Base-by-base conservation (phyloP, 1,140 invertebrate genomes). In the Xylocopa sonorina region DNA sequence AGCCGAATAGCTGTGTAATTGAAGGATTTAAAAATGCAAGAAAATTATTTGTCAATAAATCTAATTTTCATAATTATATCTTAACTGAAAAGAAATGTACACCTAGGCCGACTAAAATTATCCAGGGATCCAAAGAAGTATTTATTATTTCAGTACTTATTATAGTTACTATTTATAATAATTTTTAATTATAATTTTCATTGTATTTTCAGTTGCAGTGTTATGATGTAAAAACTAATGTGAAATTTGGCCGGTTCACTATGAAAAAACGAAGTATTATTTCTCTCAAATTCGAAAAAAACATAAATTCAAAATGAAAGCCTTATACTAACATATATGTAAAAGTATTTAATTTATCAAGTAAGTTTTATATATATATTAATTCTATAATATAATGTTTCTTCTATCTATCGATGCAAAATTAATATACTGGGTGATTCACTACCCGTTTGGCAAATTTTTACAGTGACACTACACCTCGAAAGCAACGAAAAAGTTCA, bases 201-300 rank as follows among this genome's bases (percentile, higher is more conserved):
- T n/a, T 38, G 1, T 24, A 51, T 82, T 81, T 57, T 43, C 24
- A 14, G 57, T 84, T 84, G 18, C 67, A 84, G 81, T 6, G 1
- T 46, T 24, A 10, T 3, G 43, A 72, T 2, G 18, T 29, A 2
- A 51, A 60, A 21, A 46, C 14, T 16, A 69, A 46, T 21, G 27
- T 24, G 21, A 51, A 74, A 6, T 24, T 53, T 24, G 41, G 43
- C 0, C 75, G 50, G 58, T 90, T 89, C 50, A 60, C 68, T 27
- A 50, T 85, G 34, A 90, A 90, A 78, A 86, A 84, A 64, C 84
- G 63, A 50, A 90, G 89, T 51, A n/a, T 74, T 4, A 81, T 90
- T 63, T 86, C 84, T 32, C 63, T 81, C 3, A 89, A 82, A 63
- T 58, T 84, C 41, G 57, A 81, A 50, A 16, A 72, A 32, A 32